Evolutionary conservation across 2,113 vertebrate genomes (phyloP).

Genomic region (Okapia johnstoni): DNA sequence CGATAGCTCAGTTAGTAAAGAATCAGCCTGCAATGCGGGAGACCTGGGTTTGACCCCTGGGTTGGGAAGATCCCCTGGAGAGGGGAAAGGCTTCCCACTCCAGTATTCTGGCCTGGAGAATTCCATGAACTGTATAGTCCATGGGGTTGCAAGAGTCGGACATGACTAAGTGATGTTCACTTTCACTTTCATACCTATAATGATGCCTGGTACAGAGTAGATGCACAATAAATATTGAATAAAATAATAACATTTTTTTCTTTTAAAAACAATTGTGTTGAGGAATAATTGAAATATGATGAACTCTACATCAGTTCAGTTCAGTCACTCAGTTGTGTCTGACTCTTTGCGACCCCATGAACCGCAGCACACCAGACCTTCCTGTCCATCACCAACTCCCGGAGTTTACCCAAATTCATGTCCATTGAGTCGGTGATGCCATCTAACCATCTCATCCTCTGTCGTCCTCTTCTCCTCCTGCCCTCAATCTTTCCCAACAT

Average conservation of each 20-base stretch:
- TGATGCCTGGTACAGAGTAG: not conserved
- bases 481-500: not conserved
- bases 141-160: not conserved
- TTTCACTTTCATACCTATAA: not conserved
- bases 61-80: not conserved
- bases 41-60: not conserved
- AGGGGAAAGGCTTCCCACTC: not conserved
- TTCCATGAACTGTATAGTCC: not conserved
- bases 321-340: fast-evolving
- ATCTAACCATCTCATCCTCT: not conserved
- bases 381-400: not conserved
- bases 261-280: not conserved
- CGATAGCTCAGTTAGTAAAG: not conserved
- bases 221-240: not conserved
- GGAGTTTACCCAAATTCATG: not conserved
- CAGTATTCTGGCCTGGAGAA: not conserved
- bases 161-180: fast-evolving
- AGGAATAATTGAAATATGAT: not conserved
- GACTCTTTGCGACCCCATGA: not conserved
- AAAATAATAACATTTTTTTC: not conserved
- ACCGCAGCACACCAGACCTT: not conserved
- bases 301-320: not conserved
- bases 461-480: not conserved
- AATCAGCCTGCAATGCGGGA: not conserved
- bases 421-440: not conserved